Base-by-base conservation (phyloP, 2,797 vertebrate species). In the Melanogrammus aeglefinus region DNA sequence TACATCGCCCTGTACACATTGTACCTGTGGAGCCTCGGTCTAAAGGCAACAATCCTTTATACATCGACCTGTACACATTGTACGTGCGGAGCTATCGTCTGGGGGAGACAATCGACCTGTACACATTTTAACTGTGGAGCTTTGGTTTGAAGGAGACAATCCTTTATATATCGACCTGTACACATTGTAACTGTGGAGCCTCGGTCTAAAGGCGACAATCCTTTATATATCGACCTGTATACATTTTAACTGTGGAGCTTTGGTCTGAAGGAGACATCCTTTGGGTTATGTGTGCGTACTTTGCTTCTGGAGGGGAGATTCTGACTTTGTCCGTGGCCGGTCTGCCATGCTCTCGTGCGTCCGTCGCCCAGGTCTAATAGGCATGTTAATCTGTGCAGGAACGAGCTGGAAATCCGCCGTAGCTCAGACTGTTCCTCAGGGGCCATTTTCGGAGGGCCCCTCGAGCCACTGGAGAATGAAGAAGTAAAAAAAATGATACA, bases 281-380 rank as follows among this genome's bases (percentile, higher is more conserved):
- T 63, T n/a, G 57, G 24, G n/a, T 24, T 24, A 39, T 73, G 9
- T 10, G 33, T 70, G 76, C 80, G 70, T 93, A 99, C 98, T 96
- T 96, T 92, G 78, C 95, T 93, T 87, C 93, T 93, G 83, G 91
- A 87, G 87, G 97, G 88, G 41, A 21, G 91, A 81, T 38, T 85
- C 88, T 76, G 94, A 92, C 76, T 97, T 82, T 4, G 38, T 21
- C 33, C n/a, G 0, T 6, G 90, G 1, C 87, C 86, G 73, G 78
- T 87, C 83, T 88, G 88, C 81, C 87, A 88, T 9, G 82, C 88
- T 31, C 83, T 87, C 76, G 95, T 81, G 73, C 93, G 94, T 79
- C 95, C 95, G 82, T 83, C 94, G 4, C 94, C 95, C 73, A 95
- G 86, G 76, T 93, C 91, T 84, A 96, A 77, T 74, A 98, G 91